phyloP scores from a whole-genome alignment of 2,888 invertebrate genomes.

The Synergus japonicus region DNA sequence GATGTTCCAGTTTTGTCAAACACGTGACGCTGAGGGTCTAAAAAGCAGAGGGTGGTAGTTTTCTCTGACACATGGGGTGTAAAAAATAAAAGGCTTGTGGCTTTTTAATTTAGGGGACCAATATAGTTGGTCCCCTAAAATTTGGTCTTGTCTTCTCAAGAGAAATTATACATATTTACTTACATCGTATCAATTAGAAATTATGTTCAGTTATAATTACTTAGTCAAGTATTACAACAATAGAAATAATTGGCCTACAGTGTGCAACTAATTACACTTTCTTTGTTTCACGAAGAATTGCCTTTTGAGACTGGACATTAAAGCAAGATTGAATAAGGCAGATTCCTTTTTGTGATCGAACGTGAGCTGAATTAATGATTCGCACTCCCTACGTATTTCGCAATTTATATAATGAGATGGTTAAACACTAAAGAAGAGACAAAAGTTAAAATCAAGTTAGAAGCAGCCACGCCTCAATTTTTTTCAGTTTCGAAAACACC shows the following conservation, averaged over 20 bases:
- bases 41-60: slow-evolving; percentile 28
- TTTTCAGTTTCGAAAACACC: too few species aligned
- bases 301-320: background rate
- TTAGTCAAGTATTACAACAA: background rate
- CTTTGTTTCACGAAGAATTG: background rate
- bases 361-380: background rate
- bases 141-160: background rate
- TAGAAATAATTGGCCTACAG: background rate
- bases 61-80: slow-evolving; percentile 18
- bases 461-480: background rate
- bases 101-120: slow-evolving; percentile 11
- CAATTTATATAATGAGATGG: background rate
- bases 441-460: background rate
- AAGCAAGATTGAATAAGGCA: background rate
- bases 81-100: slow-evolving; percentile 35
- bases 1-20: background rate
- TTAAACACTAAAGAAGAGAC: background rate
- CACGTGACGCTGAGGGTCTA: slow-evolving; percentile 17
- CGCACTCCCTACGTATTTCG: background rate
- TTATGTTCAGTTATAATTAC: too few species aligned
- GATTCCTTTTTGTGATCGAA: background rate
- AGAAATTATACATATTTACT: background rate
- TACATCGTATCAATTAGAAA: too few species aligned
- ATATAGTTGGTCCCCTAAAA: background rate
- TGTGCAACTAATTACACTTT: background rate